phyloP scores from a whole-genome alignment of 2,888 invertebrate genomes.

The Galerucella nymphaeae region DNA sequence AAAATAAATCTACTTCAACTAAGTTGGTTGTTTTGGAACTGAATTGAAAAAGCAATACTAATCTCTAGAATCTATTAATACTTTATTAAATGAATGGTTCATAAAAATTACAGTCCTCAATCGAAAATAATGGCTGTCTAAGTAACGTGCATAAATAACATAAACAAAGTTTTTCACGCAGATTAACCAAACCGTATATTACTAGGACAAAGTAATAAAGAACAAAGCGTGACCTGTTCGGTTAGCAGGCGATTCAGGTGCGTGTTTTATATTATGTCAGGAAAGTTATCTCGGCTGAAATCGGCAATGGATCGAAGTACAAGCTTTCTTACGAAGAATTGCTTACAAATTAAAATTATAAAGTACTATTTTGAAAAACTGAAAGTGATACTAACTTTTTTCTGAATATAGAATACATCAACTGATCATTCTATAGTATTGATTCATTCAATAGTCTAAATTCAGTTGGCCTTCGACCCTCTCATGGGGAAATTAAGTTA shows the following conservation, averaged over 20 bases:
- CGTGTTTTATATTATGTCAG: constrained; percentile 5
- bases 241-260: background rate
- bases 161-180: constrained; percentile 9
- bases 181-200: background rate
- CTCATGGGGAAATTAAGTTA: background rate
- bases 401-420: too few species aligned
- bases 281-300: constrained; percentile 13
- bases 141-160: background rate
- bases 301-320: too few species aligned
- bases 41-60: too few species aligned
- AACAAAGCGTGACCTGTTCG: constrained; percentile 6
- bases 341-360: too few species aligned
- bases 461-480: background rate
- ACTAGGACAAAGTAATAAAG: constrained; percentile 20
- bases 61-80: too few species aligned
- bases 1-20: background rate
- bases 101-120: too few species aligned
- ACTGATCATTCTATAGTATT: too few species aligned
- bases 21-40: too few species aligned
- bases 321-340: background rate
- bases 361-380: too few species aligned
- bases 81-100: too few species aligned
- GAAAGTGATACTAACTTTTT: too few species aligned
- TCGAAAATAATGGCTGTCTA: background rate
- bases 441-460: background rate